Evolutionary conservation across 1,140 invertebrate species (phyloP).

Genomic region (Pseudachorutes palmiensis): DNA sequence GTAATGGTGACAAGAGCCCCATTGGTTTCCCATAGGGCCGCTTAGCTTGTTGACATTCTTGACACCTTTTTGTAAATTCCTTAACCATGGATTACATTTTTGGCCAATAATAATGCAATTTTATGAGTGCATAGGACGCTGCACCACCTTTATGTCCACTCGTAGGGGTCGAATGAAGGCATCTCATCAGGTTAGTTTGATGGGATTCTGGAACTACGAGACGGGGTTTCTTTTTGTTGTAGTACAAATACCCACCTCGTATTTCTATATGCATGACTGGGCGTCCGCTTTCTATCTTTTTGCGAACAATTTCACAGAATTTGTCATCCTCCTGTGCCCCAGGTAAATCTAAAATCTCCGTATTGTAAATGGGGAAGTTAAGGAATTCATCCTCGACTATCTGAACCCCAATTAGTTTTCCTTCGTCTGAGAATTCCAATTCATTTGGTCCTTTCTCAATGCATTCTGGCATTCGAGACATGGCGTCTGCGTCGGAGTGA

Average conservation of each 20-base stretch:
- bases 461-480: background rate
- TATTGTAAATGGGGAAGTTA: background rate
- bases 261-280: background rate
- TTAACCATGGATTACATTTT: conserved; percentile 1
- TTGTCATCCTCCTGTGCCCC: background rate
- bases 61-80: conserved; percentile 20
- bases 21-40: conserved; percentile 30
- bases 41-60: conserved; percentile 42
- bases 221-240: background rate
- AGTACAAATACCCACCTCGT: background rate
- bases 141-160: background rate
- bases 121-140: background rate
- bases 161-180: background rate
- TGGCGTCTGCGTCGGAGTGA: conserved; percentile 7
- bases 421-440: background rate
- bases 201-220: background rate
- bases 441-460: background rate
- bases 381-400: background rate
- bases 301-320: background rate
- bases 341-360: background rate
- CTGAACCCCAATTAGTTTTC: background rate
- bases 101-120: conserved; percentile 9
- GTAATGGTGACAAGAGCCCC: conserved; percentile 38
- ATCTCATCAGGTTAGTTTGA: background rate
- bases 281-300: background rate